These are phyloP conservation scores for Anguilla marmorata DNA, from an alignment of 2,797 vertebrate species.

Conservation along the genomic window DNA sequence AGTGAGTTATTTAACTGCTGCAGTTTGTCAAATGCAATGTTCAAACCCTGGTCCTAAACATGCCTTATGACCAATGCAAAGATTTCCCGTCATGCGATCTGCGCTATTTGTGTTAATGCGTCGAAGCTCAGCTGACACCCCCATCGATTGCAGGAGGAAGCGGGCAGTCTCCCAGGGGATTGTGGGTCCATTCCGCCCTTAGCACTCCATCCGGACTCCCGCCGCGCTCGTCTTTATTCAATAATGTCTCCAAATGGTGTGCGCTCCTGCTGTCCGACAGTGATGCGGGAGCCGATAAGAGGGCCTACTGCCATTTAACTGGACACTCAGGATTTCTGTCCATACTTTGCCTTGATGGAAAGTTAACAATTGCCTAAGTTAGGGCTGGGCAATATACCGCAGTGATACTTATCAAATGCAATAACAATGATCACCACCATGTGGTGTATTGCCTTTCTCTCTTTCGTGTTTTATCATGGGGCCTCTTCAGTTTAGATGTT, in stretches of 20 bases:
- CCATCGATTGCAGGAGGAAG: conserved; percentile 8
- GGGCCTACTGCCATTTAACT: conserved; percentile 3
- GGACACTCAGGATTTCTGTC: neutral
- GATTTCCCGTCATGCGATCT: neutral
- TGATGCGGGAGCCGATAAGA: conserved; percentile 5
- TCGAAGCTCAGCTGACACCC: conserved; percentile 5
- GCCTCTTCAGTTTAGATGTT: too few species aligned
- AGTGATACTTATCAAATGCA: neutral
- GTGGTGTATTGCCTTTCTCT: neutral
- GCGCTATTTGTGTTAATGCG: conserved; percentile 14
- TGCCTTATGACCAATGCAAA: neutral
- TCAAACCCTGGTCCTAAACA: neutral
- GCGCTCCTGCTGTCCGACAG: conserved; percentile 38
- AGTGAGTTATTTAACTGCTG: neutral
- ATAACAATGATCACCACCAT: neutral
- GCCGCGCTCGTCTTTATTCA: conserved; percentile 40
- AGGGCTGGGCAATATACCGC: neutral
- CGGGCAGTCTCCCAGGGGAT: conserved; percentile 29
- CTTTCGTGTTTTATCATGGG: neutral
- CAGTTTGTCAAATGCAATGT: neutral
- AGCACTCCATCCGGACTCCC: conserved; percentile 39
- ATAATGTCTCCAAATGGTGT: conserved; percentile 52
- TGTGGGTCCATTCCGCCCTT: conserved; percentile 43
- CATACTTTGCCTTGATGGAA: neutral
- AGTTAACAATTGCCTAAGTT: neutral